Evolutionary conservation across 2,113 vertebrate species (phyloP).

Genomic region (Phalacrocorax pelagicus): DNA sequence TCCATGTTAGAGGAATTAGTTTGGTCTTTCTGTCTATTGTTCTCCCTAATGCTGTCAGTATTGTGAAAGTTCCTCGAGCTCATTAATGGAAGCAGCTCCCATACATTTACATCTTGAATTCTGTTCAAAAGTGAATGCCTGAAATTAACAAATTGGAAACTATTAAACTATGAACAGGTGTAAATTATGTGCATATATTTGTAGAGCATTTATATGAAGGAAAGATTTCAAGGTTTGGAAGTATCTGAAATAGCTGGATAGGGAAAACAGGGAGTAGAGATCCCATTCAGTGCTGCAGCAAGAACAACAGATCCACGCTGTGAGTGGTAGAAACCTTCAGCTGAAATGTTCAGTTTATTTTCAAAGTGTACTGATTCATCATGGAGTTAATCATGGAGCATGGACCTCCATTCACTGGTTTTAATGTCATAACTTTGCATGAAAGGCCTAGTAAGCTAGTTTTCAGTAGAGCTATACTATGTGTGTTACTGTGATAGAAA

Average conservation of each 20-base stretch:
- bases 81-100: neutral
- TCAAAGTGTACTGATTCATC: neutral
- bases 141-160: neutral
- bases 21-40: neutral
- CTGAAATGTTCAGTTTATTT: neutral
- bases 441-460: neutral
- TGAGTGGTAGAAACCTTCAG: neutral
- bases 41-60: neutral
- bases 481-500: neutral
- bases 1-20: neutral
- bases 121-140: neutral
- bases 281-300: neutral
- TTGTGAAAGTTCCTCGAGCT: neutral
- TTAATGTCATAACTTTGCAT: neutral
- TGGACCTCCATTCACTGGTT: neutral
- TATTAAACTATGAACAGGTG: neutral
- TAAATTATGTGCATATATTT: neutral
- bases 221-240: neutral
- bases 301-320: neutral
- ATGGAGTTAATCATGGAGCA: neutral
- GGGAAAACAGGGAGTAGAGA: neutral
- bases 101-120: neutral
- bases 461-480: neutral
- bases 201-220: neutral
- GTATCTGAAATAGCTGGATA: neutral